Percentiles rank a stretch among this genome's conserved stretches.
phyloP scores from a whole-genome alignment of 2,888 invertebrate genomes.

The Periphyllus acericola region DNA sequence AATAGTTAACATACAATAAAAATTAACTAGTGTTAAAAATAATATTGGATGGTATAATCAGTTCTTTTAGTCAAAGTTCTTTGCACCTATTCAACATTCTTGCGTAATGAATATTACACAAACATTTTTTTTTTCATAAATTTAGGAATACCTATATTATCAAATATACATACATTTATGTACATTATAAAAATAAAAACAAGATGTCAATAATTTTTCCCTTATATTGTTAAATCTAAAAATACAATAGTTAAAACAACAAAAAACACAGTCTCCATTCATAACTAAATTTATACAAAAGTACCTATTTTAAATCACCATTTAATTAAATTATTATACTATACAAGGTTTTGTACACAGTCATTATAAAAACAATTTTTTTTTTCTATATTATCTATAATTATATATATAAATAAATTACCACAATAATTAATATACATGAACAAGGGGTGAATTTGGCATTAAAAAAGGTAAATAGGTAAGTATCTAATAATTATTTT shows the following conservation, averaged over 20 bases:
- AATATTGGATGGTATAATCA: too few relatives aligned
- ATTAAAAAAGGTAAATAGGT: constrained; percentile 28
- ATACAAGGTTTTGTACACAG: constrained; percentile 57
- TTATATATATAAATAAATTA: constrained; percentile 39
- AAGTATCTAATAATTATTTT: constrained; percentile 1
- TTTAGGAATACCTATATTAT: background rate
- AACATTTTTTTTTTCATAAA: too few relatives aligned
- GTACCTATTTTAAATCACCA: constrained; percentile 59
- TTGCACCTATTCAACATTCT: too few relatives aligned
- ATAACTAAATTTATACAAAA: constrained; percentile 61
- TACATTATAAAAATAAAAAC: constrained; percentile 15
- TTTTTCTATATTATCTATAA: constrained; percentile 7
- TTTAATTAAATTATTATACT: constrained; percentile 49
- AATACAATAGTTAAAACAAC: constrained; percentile 48
- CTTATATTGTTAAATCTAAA: constrained; percentile 56
- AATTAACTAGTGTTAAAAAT: too few relatives aligned
- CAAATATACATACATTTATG: background rate
- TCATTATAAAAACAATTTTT: constrained; percentile 41
- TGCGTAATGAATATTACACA: too few relatives aligned
- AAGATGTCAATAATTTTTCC: constrained; percentile 44
- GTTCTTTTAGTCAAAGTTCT: too few relatives aligned
- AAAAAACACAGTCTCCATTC: constrained; percentile 60
- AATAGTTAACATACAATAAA: background rate
- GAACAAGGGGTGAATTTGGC: constrained; percentile 50
- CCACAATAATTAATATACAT: constrained; percentile 31